Evolutionary conservation across 2,797 vertebrate genomes (phyloP).

Genomic region (Hozukius guyotensis): DNA sequence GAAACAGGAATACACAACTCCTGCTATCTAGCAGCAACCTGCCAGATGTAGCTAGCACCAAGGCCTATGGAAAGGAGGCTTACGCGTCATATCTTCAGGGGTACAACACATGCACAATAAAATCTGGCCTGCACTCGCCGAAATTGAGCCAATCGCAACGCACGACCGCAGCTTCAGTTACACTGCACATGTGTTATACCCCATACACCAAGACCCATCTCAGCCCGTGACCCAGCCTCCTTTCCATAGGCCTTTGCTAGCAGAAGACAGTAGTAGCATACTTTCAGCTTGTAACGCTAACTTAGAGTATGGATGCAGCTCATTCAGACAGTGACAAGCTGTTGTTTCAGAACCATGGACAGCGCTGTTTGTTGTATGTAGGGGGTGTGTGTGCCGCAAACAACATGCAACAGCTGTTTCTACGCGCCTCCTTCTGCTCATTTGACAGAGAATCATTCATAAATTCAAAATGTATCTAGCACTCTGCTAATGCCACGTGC

Average conservation of each 20-base stretch:
- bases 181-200: too few relatives aligned
- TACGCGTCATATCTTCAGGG: too few relatives aligned
- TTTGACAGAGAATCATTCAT: not conserved
- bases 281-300: not conserved
- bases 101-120: too few relatives aligned
- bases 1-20: not conserved
- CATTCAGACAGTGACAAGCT: not conserved
- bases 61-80: too few relatives aligned
- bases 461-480: fast-evolving
- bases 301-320: not conserved
- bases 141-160: too few relatives aligned
- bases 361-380: not conserved
- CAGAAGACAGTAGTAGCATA: not conserved
- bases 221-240: too few relatives aligned
- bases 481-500: not conserved
- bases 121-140: too few relatives aligned
- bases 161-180: too few relatives aligned
- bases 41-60: too few relatives aligned
- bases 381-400: not conserved
- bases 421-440: not conserved
- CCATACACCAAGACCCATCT: too few relatives aligned
- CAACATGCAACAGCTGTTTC: not conserved
- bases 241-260: too few relatives aligned
- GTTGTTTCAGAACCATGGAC: not conserved
- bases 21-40: not conserved